Conservation (phyloP, 2,113 vertebrate species). For the mouse (Mus musculus) region GRCm39 chrX:59197501-59198000, state of each 20-base stretch:
- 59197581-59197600: not conserved
- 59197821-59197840: slow-evolving; percentile 29
- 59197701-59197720: not conserved
- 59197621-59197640: not conserved
- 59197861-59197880: not conserved
- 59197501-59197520: not conserved
- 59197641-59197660: not conserved
- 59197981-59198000: not conserved
- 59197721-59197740: not conserved
- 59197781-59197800: not conserved
- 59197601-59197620: not conserved
- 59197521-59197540: not conserved
- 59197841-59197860: slow-evolving; percentile 1
- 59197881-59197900: not conserved
- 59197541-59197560: not conserved
- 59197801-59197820: not conserved
- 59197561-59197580: not conserved
- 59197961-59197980: not conserved
- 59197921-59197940: slow-evolving; percentile 4
- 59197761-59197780: not conserved
- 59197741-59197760: slow-evolving; percentile 20
- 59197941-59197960: slow-evolving; percentile 44
- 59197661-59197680: slow-evolving; percentile 8
- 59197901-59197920: not conserved
- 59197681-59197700: slow-evolving; percentile 12